Evolutionary conservation across 1,140 invertebrate genomes (phyloP).

Genomic region (Octopus sinensis): DNA sequence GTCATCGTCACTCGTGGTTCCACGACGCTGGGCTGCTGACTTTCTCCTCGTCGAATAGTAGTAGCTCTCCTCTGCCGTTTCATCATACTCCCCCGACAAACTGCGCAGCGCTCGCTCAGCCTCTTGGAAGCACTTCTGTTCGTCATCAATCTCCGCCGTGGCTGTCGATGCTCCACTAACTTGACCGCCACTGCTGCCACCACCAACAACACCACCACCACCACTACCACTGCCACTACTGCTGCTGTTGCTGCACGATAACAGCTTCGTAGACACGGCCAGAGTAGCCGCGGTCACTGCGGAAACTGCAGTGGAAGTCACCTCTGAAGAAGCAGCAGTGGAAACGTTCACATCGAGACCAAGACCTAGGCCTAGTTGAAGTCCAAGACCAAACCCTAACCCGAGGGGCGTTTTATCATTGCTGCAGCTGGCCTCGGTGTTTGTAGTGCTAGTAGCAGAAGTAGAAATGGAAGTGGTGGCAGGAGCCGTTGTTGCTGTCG

Average conservation of each 20-base stretch:
- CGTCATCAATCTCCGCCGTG: slow-evolving; percentile 61
- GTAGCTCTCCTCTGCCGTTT: background rate
- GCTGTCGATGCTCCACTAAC: background rate
- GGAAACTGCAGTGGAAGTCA: too few species aligned
- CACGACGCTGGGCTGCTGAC: too few species aligned
- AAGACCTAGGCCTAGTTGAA: too few species aligned
- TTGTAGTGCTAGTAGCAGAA: too few species aligned
- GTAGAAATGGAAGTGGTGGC: too few species aligned
- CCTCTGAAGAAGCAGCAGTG: too few species aligned
- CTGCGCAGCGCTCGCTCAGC: slow-evolving; percentile 81
- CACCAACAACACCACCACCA: too few species aligned
- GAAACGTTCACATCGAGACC: too few species aligned
- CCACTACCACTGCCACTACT: slow-evolving; percentile 11
- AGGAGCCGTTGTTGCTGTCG: too few species aligned
- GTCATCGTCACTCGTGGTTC: background rate
- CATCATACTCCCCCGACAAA: slow-evolving; percentile 64
- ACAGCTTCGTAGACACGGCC: slow-evolving; percentile 1
- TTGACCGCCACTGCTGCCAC: slow-evolving; percentile 15
- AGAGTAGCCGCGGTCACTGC: background rate
- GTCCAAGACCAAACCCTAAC: too few species aligned
- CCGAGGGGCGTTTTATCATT: too few species aligned
- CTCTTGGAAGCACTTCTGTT: slow-evolving; percentile 77
- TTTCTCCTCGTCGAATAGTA: background rate
- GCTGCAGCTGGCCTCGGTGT: too few species aligned
- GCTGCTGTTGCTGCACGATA: background rate